Percentiles rank a stretch among this genome's conserved stretches.
Conservation (phyloP, 1,140 invertebrate genomes). For the Eciton burchellii region DNA sequence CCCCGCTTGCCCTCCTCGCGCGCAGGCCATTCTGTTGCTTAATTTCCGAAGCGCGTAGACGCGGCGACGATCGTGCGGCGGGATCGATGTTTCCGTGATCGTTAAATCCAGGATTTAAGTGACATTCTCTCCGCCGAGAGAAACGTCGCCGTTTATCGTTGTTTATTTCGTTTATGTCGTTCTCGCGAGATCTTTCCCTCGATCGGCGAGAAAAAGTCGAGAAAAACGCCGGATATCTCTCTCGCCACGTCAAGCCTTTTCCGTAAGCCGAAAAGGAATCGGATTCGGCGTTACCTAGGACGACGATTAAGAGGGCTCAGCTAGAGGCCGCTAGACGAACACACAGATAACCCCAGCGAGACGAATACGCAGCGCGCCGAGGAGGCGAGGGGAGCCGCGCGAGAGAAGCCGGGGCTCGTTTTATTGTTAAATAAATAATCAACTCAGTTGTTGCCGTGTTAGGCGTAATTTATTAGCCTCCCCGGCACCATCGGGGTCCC, state of each 20-base stretch:
- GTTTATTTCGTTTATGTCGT: background rate
- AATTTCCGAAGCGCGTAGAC: conserved; percentile 46
- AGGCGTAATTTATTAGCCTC: conserved; percentile 81
- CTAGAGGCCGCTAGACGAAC: conserved; percentile 10
- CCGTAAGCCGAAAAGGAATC: background rate
- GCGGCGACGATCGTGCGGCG: conserved; percentile 39
- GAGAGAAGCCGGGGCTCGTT: conserved; percentile 68
- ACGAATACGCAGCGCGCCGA: background rate
- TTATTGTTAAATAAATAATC: conserved; percentile 84
- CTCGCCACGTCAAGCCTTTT: too few species aligned
- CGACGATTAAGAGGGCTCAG: conserved; percentile 32
- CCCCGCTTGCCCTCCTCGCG: conserved; percentile 9
- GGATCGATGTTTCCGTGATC: conserved; percentile 69
- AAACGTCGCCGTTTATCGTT: conserved; percentile 62
- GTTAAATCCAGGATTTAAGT: conserved; percentile 71
- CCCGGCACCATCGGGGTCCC: conserved; percentile 64
- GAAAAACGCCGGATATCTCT: background rate
- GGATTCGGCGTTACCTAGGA: conserved; percentile 19
- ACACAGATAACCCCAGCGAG: conserved; percentile 37
- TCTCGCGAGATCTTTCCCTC: background rate
- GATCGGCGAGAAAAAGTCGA: background rate
- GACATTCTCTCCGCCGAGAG: conserved; percentile 41
- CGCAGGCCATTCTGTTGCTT: conserved; percentile 64
- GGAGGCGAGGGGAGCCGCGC: background rate
- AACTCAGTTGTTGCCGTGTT: conserved; percentile 76